Conservation (phyloP, 1,140 invertebrate genomes). For the Cotesia chilonis region DNA sequence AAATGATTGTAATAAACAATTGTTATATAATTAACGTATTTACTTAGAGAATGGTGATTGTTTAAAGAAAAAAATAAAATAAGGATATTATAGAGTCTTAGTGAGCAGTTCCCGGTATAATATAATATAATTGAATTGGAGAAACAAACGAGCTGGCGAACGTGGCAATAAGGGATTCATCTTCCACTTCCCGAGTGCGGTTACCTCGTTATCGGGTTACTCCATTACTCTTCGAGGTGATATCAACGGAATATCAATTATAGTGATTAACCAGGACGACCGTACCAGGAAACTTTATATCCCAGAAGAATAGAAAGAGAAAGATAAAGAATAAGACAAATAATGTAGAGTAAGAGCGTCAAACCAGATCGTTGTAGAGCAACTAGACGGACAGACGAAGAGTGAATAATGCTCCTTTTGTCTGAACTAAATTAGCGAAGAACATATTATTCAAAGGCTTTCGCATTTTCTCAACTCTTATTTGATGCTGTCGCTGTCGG, state of each 20-base stretch:
- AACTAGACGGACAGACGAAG: slow-evolving; percentile 22
- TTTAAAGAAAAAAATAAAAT: background rate
- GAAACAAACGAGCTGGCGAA: slow-evolving; percentile 53
- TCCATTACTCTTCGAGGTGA: slow-evolving; percentile 61
- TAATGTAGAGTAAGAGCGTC: slow-evolving; percentile 4
- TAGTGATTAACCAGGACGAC: slow-evolving; percentile 66
- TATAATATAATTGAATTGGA: slow-evolving; percentile 65
- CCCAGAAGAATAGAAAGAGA: slow-evolving; percentile 38
- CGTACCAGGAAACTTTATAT: slow-evolving; percentile 50
- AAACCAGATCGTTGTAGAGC: slow-evolving; percentile 6
- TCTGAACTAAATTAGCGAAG: slow-evolving; percentile 51
- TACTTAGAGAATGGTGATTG: too few relatives aligned
- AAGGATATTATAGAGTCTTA: slow-evolving; percentile 4
- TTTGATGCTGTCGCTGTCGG: slow-evolving; percentile 19
- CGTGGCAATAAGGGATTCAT: slow-evolving; percentile 59
- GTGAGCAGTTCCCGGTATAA: slow-evolving; percentile 36
- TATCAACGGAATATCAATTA: slow-evolving; percentile 68
- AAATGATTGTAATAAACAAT: too few relatives aligned
- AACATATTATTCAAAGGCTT: slow-evolving; percentile 55
- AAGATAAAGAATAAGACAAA: slow-evolving; percentile 24
- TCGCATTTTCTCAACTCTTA: slow-evolving; percentile 44
- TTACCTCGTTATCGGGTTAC: slow-evolving; percentile 63
- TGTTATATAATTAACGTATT: background rate
- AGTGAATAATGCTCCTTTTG: slow-evolving; percentile 59
- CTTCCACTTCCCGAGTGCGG: slow-evolving; percentile 54